Evolutionary conservation across 2,797 vertebrate species (phyloP), one percentile per base, ranked within the genome.

Genomic region (Bovichtus variegatus): DNA sequence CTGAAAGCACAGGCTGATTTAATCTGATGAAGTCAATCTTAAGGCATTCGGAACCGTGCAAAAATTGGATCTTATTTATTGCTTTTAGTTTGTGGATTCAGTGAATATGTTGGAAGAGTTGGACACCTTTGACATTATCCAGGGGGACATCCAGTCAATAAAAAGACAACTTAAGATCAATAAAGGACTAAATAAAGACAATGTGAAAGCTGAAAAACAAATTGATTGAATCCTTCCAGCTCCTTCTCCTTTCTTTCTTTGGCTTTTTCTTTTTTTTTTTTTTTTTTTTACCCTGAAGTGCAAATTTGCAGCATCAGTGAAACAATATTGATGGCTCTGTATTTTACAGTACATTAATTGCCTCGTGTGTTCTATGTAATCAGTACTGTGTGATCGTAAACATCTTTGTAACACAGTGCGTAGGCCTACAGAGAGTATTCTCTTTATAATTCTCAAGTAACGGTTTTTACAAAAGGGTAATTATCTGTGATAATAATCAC

Each of bases 171-270:
- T 63, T 63, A 40, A 70, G 47, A 71, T 76, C 69, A 79, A 61
- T 84, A 80, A 82, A 74, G n/a, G 51, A 69, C 50, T 51, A 78
- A 83, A 89, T 80, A 40, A 62, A 76, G 61, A 31, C 4, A 31
- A 50, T 2, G 34, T 61, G 15, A 27, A 77, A 54, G 38, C 31
- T 46, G 16, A 64, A 66, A 80, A 84, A 76, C 75, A 53, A 82
- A 89, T 78, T 76, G 64, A 89, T 92, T 90, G 87, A 85, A 89
- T 83, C 16, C 44, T 18, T 63, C 71, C 61, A 49, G 64, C 53
- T 82, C 49, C 25, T 60, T 61, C 71, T 77, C 62, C 66, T 75
- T 51, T 61, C 49, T 34, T 34, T 67, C 27, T 49, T 29, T 53
- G 36, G 2, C 29, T 65, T 13, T n/a, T n/a, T n/a, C n/a, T n/a